Evolutionary conservation across 2,797 vertebrate species (phyloP).

Genomic region (Helarctos malayanus): DNA sequence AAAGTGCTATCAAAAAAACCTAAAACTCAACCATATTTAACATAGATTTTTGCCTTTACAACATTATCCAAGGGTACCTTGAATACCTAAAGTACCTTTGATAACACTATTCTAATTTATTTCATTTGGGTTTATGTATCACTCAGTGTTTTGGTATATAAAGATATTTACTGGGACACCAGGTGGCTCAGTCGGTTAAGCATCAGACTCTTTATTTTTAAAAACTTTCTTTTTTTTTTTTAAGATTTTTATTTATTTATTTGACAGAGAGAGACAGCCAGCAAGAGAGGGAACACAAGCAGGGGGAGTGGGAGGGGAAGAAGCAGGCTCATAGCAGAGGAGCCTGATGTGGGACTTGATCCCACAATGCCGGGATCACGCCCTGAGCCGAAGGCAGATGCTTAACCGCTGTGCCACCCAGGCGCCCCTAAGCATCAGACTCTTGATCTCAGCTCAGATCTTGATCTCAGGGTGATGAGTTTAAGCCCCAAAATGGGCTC

Average conservation of each 20-base stretch:
- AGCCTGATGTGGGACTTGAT: too few relatives aligned
- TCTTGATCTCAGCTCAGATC: neutral
- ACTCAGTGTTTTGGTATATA: neutral
- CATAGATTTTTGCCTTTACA: neutral
- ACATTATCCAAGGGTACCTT: neutral
- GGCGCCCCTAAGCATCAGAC: neutral
- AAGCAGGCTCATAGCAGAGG: too few relatives aligned
- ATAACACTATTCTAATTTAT: neutral
- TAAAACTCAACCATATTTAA: neutral
- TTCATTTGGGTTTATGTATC: slow-evolving; percentile 10
- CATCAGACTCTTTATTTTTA: too few relatives aligned
- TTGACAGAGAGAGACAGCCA: too few relatives aligned
- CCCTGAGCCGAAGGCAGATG: too few relatives aligned
- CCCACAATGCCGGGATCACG: too few relatives aligned
- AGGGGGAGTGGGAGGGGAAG: too few relatives aligned
- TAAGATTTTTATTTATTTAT: too few relatives aligned
- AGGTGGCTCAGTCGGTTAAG: neutral
- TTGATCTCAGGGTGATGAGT: neutral
- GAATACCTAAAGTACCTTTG: neutral
- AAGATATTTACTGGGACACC: neutral
- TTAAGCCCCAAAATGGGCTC: neutral
- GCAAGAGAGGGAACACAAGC: too few relatives aligned
- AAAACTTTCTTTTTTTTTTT: too few relatives aligned
- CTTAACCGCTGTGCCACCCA: too few relatives aligned
- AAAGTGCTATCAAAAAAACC: neutral